A percentile compares a stretch with the other conserved stretches of the same genome.
Evolutionary conservation across 2,888 invertebrate genomes (phyloP).

Genomic region (Athripsodes cinereus): DNA sequence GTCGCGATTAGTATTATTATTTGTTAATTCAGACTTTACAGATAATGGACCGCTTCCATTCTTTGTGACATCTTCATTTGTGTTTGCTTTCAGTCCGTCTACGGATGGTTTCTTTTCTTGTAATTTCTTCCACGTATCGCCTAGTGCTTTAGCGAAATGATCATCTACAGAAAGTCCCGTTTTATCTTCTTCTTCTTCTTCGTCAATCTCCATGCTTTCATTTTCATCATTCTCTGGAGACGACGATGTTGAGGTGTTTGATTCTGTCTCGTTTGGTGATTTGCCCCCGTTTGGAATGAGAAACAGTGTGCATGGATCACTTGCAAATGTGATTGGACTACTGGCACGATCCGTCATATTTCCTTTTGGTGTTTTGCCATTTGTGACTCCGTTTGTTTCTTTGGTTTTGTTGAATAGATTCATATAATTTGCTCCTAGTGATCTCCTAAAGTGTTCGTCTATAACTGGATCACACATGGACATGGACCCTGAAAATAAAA

Average conservation of each 20-base stretch:
- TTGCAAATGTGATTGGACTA: conserved; percentile 43
- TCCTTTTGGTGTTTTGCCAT: conserved; percentile 35
- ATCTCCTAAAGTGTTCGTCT: conserved; percentile 92
- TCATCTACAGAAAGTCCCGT: conserved; percentile 73
- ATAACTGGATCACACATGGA: conserved; percentile 85
- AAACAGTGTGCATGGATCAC: conserved; percentile 24
- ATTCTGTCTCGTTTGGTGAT: conserved; percentile 18
- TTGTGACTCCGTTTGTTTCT: conserved; percentile 27
- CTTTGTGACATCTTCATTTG: background rate
- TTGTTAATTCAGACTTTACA: too few relatives aligned
- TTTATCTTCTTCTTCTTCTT: conserved; percentile 51
- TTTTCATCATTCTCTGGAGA: conserved; percentile 33
- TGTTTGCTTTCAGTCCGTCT: background rate
- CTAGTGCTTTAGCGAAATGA: conserved; percentile 86
- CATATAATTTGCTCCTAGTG: conserved; percentile 77
- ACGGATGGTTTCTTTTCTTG: conserved; percentile 51
- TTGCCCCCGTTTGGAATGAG: conserved; percentile 16
- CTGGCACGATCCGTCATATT: conserved; percentile 47
- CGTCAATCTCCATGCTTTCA: conserved; percentile 54
- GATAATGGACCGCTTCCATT: too few relatives aligned
- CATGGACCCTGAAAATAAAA: conserved; percentile 58
- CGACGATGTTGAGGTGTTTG: conserved; percentile 27
- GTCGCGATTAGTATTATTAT: too few relatives aligned
- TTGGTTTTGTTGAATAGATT: conserved; percentile 55
- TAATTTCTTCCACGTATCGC: conserved; percentile 75